Percentiles rank a stretch among this genome's conserved stretches.
Conservation (phyloP, 2,888 invertebrate species). For the Gymnoscelis rufifasciata region DNA sequence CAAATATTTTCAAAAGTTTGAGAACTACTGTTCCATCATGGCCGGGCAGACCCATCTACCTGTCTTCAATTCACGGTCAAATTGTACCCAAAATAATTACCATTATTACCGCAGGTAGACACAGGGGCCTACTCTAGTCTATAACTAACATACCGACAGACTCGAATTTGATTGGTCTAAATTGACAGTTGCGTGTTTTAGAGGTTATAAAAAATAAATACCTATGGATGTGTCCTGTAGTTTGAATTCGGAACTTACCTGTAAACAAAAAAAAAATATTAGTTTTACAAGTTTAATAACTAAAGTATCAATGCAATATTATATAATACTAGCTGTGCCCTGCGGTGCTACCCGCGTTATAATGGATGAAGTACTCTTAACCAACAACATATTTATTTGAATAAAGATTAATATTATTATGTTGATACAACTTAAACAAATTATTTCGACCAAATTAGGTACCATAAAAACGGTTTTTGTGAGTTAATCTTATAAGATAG, state of each 20-base stretch:
- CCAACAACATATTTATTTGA: too few relatives aligned
- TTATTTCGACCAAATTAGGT: too few relatives aligned
- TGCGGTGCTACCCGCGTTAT: too few relatives aligned
- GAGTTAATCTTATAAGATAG: too few relatives aligned
- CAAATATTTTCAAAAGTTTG: constrained; percentile 44
- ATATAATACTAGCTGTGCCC: too few relatives aligned
- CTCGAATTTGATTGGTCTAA: constrained; percentile 25
- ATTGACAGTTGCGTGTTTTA: constrained; percentile 23
- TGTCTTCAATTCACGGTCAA: constrained; percentile 51
- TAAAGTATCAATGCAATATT: too few relatives aligned
- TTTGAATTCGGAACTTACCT: constrained; percentile 38
- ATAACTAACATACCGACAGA: constrained; percentile 29
- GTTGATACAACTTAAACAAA: too few relatives aligned
- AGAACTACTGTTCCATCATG: constrained; percentile 38
- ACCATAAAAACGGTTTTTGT: too few relatives aligned
- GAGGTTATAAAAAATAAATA: neutral
- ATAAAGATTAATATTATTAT: too few relatives aligned
- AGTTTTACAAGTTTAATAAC: neutral
- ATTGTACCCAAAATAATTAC: constrained; percentile 69
- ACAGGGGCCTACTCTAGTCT: constrained; percentile 20
- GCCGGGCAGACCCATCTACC: constrained; percentile 42
- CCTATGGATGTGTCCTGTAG: neutral
- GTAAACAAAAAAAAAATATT: constrained; percentile 33
- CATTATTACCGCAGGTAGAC: constrained; percentile 51
- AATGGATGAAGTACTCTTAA: too few relatives aligned